Evolutionary conservation across 2,888 invertebrate genomes (phyloP), one percentile per base, ranked within the genome.

Genomic region (Aleiodes testaceus): DNA sequence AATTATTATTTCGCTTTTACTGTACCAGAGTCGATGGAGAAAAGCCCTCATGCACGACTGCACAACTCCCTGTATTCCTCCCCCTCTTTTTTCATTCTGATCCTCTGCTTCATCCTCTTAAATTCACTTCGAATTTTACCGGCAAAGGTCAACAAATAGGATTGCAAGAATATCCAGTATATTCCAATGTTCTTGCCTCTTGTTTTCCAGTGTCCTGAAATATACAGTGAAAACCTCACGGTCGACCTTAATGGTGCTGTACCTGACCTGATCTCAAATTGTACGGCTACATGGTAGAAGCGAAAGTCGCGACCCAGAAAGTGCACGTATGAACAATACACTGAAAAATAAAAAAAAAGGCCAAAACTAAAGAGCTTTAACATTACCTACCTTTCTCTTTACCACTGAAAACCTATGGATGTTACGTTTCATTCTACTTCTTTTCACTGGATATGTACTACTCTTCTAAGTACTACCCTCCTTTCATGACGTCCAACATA

Each of bases 231-330:
- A 59, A 59, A 47, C 45, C 22, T 45, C 45, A 63, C 22, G 26
- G 63, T 63, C 22, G 63, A 63, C 45, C 63, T 63, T 45, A 63
- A 63, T 63, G 45, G 22, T 44, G n/a, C 45, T 44, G 47, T 63
- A 26, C 45, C 63, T 42, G 20, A 61, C 61, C 63, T 63, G 63
- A 63, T 63, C 45, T 63, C 2, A 63, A 63, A 63, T 63, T 63
- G 44, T 45, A 22, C 22, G n/a, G 36, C 7, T 6, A 36, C 59
- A 14, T 14, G 22, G 44, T 22, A 63, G 20, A 45, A 11, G 45
- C 18, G n/a, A 63, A 63, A 44, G 22, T 45, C 18, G 63, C 63
- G 63, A 63, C 63, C 63, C 47, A 63, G 45, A 63, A 47, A 63
- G 63, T 22, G 12, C 47, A 63, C 63, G 45, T 22, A 30, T 20